Base-by-base conservation (phyloP, 2,113 vertebrate species). In the Nicator chloris region DNA sequence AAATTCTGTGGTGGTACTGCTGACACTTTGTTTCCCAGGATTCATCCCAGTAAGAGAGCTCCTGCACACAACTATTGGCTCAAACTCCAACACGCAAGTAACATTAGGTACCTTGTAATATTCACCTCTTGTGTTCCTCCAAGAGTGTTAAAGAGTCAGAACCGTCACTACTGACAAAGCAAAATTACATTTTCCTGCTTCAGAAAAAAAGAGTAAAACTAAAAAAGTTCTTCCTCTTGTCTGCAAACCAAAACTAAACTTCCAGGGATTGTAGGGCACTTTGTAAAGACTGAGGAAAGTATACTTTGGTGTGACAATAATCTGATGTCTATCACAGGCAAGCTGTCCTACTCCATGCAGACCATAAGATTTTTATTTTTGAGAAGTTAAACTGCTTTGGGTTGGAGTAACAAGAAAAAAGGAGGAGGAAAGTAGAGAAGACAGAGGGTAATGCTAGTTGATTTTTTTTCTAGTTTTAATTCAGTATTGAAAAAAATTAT, bases 311-410 rank as follows among this genome's bases (percentile, higher is more conserved):
- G 53, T 47, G 40, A 64, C 61, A 92, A 10, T 19, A 28, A 84
- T 12, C 39, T 82, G 40, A 40, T 13, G 2, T 5, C 11, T n/a
- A 69, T 33, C 17, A 59, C 0, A 0, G 35, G 18, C 10, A 79
- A 85, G 18, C 53, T 64, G 80, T 39, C 44, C 24, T 17, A 20
- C 14, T 76, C 39, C 21, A 44, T 2, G 14, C 9, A 82, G 30
- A 88, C 68, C 0, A 0, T 13, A 37, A 69, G 12, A 60, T 45
- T 49, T 60, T 86, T 16, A 23, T 33, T 80, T 72, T 35, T 51
- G 5, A 22, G 66, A 69, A 84, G 44, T 15, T 51, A 22, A 47
- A 14, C 9, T 40, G 22, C 24, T 88, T 73, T 75, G 49, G 3
- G 13, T n/a, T 91, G 30, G 23, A 16, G 5, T 59, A 69, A 71